These are phyloP conservation scores for Didymodactylos carnosus DNA, from an alignment of 2,888 invertebrate species.

Conservation along the genomic window DNA sequence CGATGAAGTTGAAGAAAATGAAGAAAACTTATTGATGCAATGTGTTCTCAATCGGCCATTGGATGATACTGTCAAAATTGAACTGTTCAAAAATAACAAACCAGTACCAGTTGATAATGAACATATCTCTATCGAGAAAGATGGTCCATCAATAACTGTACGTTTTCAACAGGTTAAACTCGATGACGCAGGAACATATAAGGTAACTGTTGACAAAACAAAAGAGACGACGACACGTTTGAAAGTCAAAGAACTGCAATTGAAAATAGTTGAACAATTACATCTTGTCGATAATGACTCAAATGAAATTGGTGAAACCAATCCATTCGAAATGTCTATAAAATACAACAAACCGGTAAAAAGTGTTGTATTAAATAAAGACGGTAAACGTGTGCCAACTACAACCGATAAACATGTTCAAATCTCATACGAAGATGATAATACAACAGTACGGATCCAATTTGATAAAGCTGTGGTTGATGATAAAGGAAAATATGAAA, in stretches of 20 bases:
- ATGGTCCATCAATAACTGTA: background rate
- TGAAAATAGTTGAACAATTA: background rate
- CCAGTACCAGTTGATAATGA: background rate
- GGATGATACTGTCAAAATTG: background rate
- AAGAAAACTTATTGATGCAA: background rate
- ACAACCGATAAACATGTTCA: background rate
- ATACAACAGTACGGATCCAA: background rate
- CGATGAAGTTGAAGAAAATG: background rate
- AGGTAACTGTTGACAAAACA: background rate
- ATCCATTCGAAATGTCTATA: background rate
- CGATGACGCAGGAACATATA: background rate
- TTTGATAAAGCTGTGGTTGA: background rate
- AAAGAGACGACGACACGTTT: background rate
- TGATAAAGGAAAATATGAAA: constrained; percentile 1
- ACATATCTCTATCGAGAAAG: background rate
- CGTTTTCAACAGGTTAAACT: background rate
- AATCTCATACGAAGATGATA: background rate
- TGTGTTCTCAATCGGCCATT: background rate
- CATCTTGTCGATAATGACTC: background rate
- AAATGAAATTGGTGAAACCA: background rate
- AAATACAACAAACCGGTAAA: background rate
- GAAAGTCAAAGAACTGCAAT: background rate
- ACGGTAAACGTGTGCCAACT: background rate
- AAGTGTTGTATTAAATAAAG: background rate
- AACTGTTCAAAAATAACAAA: background rate